Conservation (phyloP, 2,113 vertebrate genomes). For the Probosciger aterrimus region DNA sequence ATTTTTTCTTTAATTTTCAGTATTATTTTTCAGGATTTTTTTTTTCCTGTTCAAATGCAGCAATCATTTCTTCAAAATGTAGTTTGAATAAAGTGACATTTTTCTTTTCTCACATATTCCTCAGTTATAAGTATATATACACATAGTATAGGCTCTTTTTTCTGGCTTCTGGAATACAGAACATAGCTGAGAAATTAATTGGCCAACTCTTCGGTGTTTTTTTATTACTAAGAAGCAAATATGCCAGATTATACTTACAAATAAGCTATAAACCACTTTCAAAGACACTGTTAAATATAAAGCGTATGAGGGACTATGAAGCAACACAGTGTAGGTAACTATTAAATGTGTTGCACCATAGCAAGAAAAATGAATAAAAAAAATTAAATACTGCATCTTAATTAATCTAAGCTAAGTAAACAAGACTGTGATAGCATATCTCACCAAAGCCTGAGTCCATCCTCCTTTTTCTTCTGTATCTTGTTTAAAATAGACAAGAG, state of each 20-base stretch:
- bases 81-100: background rate
- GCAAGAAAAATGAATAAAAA: background rate
- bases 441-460: background rate
- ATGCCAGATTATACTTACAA: background rate
- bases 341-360: background rate
- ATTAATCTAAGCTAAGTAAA: background rate
- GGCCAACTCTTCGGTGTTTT: fast-evolving
- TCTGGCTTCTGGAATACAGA: background rate
- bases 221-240: background rate
- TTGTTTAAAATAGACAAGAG: background rate
- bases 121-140: background rate
- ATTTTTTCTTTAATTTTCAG: background rate
- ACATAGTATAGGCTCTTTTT: background rate
- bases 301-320: background rate
- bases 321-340: background rate
- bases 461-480: background rate
- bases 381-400: background rate
- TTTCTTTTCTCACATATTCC: background rate
- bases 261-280: background rate
- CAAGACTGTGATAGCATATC: background rate
- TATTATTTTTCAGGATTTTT: background rate
- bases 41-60: background rate
- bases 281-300: background rate
- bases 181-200: background rate
- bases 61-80: background rate